These are phyloP conservation scores for Cryptocephalus moraei DNA, from an alignment of 2,888 invertebrate species.

Conservation along the genomic window DNA sequence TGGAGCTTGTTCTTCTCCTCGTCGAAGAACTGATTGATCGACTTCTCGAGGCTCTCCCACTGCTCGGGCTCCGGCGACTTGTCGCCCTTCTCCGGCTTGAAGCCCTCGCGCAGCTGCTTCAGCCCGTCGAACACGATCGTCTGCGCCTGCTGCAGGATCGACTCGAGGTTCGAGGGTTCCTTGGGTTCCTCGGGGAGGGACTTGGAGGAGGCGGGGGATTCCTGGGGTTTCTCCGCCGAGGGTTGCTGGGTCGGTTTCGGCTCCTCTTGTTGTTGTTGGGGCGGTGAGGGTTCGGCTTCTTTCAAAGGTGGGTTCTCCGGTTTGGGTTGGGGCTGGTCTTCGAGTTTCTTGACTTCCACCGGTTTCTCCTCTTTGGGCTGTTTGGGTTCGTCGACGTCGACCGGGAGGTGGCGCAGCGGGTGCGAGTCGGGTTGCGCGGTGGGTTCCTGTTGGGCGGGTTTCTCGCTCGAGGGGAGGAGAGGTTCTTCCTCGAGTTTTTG, in stretches of 20 bases:
- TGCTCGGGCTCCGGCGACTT: conserved; percentile 11
- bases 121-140: conserved; percentile 11
- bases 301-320: neutral
- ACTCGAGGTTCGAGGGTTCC: neutral
- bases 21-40: conserved; percentile 13
- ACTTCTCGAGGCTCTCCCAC: conserved; percentile 18
- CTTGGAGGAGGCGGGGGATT: neutral
- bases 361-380: neutral
- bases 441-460: neutral
- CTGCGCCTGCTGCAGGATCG: conserved; percentile 9
- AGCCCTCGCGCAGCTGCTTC: conserved; percentile 13
- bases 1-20: conserved; percentile 13
- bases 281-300: neutral
- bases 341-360: neutral
- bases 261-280: neutral
- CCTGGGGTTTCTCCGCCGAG: neutral
- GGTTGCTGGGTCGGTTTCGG: neutral
- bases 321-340: neutral
- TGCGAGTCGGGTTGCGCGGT: neutral
- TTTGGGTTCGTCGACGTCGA: no score
- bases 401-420: no score
- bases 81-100: conserved; percentile 12
- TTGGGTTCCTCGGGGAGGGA: neutral
- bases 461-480: neutral
- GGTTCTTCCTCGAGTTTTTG: neutral